Percentiles rank a stretch among this genome's conserved stretches.
Evolutionary conservation across 2,888 invertebrate species (phyloP).

Genomic region (Ypsolopha sequella): DNA sequence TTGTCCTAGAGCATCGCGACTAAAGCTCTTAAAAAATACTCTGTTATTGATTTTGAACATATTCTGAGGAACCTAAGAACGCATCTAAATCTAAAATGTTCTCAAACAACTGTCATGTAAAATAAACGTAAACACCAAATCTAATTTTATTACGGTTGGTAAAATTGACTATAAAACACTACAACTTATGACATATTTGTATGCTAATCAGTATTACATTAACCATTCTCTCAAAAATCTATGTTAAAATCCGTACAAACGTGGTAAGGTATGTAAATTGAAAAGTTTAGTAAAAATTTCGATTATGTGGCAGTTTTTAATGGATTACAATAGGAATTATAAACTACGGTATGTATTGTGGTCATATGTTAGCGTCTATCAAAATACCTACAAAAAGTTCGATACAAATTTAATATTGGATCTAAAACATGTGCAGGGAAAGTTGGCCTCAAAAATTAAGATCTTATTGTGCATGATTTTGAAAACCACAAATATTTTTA

Average conservation of each 20-base stretch:
- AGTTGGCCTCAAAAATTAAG: too few relatives aligned
- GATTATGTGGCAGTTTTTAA: slow-evolving; percentile 44
- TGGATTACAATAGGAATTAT: neutral
- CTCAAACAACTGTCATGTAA: too few relatives aligned
- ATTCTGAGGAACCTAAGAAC: too few relatives aligned
- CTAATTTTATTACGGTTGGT: too few relatives aligned
- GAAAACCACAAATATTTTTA: too few relatives aligned
- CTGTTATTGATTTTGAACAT: too few relatives aligned
- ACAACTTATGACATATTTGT: slow-evolving; percentile 7
- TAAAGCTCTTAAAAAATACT: too few relatives aligned
- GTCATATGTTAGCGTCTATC: slow-evolving; percentile 12
- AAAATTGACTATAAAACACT: neutral
- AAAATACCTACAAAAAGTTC: neutral
- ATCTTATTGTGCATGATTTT: too few relatives aligned
- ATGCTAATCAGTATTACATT: neutral
- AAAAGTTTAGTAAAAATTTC: slow-evolving; percentile 49
- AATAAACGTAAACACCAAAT: too few relatives aligned
- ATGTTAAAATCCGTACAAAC: slow-evolving; percentile 16
- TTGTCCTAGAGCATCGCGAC: too few relatives aligned
- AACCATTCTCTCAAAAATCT: slow-evolving; percentile 20
- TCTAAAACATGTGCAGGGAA: neutral
- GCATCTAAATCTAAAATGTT: too few relatives aligned
- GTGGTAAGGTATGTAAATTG: slow-evolving; percentile 14
- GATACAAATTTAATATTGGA: neutral
- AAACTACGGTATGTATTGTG: slow-evolving; percentile 12